These are phyloP conservation scores for Pycnonotus jocosus DNA, from an alignment of 2,113 vertebrate genomes.

Conservation along the genomic window DNA sequence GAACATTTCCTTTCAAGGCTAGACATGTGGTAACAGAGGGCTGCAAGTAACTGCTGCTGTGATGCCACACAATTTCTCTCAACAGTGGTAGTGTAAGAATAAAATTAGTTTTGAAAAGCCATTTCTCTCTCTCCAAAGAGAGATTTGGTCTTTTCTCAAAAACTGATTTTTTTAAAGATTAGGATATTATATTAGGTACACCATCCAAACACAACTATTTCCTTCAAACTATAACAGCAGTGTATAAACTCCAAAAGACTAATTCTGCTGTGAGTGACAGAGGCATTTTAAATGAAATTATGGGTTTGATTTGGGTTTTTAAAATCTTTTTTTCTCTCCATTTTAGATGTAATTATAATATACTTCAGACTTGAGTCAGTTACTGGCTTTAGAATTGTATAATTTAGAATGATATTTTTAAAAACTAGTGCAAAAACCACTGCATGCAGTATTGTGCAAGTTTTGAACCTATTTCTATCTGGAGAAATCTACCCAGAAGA, in stretches of 20 bases:
- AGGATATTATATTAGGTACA: neutral
- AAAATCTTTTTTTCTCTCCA: rapidly evolving
- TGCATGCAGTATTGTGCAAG: neutral
- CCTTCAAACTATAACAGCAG: neutral
- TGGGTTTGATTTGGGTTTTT: neutral
- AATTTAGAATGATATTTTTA: neutral
- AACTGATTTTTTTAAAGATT: neutral
- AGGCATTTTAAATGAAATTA: neutral
- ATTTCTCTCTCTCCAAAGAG: neutral
- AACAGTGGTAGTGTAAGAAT: neutral
- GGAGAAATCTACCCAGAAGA: neutral
- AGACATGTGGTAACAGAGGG: neutral
- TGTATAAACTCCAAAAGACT: neutral
- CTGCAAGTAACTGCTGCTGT: neutral
- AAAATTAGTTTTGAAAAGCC: neutral
- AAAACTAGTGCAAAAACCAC: neutral
- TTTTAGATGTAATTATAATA: neutral
- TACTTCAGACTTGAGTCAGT: neutral
- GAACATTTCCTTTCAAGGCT: neutral
- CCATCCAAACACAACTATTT: neutral
- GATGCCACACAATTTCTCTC: neutral
- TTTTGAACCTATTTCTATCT: neutral
- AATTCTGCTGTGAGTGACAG: neutral
- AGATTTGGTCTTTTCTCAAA: neutral
- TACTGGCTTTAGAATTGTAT: neutral